A percentile compares a stretch with the other conserved stretches of the same genome.
These are phyloP conservation scores for Rhynchomys soricoides DNA, from an alignment of 2,113 vertebrate species.

Conservation along the genomic window DNA sequence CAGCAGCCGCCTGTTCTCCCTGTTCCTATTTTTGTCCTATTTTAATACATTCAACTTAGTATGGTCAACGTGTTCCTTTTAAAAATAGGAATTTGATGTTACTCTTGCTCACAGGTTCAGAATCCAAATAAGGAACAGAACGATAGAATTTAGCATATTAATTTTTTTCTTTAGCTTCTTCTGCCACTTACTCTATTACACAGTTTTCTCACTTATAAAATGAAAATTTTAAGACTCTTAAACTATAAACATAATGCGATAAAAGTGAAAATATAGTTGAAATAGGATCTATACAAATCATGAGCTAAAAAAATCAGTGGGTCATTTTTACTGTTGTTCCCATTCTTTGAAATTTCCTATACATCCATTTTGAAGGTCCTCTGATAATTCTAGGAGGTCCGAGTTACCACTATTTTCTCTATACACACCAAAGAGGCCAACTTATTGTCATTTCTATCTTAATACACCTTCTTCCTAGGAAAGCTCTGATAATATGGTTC, in stretches of 20 bases:
- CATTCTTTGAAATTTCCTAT: neutral
- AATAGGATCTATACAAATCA: neutral
- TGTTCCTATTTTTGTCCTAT: neutral
- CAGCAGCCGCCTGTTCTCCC: neutral
- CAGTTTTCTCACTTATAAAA: constrained; percentile 34
- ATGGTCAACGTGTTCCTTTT: constrained; percentile 4
- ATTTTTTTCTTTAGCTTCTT: neutral
- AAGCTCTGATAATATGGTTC: neutral
- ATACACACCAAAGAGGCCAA: neutral
- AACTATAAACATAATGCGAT: constrained; percentile 17
- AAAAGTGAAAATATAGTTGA: constrained; percentile 55
- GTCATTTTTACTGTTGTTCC: constrained; percentile 1
- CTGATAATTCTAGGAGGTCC: neutral
- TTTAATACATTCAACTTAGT: constrained; percentile 37
- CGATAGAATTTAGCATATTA: neutral
- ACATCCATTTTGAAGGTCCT: neutral
- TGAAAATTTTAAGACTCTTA: constrained; percentile 5
- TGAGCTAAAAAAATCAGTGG: constrained; percentile 1
- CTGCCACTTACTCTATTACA: constrained; percentile 37
- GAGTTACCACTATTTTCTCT: neutral
- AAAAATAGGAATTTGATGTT: neutral
- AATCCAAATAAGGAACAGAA: neutral
- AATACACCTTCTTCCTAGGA: neutral
- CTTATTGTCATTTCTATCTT: neutral
- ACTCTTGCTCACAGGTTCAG: constrained; percentile 38